Percentiles rank a stretch among this genome's conserved stretches.
Conservation (phyloP, 2,797 vertebrate genomes). For the Pogonophryne albipinna region DNA sequence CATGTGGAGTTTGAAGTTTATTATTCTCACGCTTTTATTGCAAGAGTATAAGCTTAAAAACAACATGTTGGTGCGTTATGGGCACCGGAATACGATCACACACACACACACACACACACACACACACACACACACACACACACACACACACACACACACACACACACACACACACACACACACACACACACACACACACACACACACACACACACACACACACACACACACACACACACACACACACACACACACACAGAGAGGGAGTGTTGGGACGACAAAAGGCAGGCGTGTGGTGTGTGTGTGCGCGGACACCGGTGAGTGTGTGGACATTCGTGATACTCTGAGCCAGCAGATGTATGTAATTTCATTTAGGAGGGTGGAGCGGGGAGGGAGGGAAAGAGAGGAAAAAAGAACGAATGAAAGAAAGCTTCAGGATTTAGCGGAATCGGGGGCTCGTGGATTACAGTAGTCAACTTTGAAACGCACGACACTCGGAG, state of each 20-base stretch:
- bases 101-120: not conserved
- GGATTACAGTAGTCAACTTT: conserved; percentile 89
- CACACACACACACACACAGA: not conserved
- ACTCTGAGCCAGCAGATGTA: conserved; percentile 91
- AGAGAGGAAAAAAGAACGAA: conserved; percentile 34
- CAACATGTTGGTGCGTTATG: not conserved
- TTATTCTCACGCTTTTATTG: not conserved
- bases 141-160: not conserved
- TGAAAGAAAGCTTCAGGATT: conserved; percentile 86
- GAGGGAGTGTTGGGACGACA: conserved; percentile 65
- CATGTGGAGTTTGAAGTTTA: not conserved
- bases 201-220: conserved; percentile 2
- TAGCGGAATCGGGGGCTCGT: conserved; percentile 87
- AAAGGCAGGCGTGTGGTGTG: conserved; percentile 63
- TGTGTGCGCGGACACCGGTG: conserved; percentile 64
- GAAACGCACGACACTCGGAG: conserved; percentile 84
- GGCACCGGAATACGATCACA: not conserved
- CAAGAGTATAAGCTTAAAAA: not conserved
- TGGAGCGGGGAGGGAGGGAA: conserved; percentile 23
- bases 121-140: not conserved
- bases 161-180: no score
- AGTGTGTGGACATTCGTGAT: conserved; percentile 77
- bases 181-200: not conserved
- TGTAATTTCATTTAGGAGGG: conserved; percentile 89
- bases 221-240: conserved; percentile 10